Base-by-base conservation (phyloP, 1,140 invertebrate genomes). In the Drosophila pseudoananassae region DNA sequence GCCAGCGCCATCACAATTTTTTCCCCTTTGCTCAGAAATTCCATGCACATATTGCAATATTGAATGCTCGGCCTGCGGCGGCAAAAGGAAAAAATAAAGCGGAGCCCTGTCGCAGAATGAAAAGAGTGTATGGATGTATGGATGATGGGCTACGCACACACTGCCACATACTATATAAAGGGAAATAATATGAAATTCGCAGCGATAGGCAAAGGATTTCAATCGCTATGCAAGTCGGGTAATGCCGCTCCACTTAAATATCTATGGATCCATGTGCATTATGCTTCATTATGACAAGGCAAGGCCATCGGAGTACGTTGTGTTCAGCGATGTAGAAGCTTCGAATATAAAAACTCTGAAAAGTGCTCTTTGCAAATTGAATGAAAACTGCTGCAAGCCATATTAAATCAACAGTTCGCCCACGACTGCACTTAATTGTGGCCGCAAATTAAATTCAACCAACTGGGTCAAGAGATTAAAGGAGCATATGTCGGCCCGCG, bases 11-110 rank as follows among this genome's bases (percentile, higher is more conserved):
- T 58, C n/a, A 3, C 6, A 20, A 45, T 45, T 51, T 33, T 29
- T 54, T 33, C 8, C 31, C 31, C 31, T 68, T 36, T 12, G 38
- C 49, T 17, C 31, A 38, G 51, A 49, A 56, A 69, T 69, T 69
- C 66, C 50, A 56, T 69, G 50, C 63, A 69, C 58, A 78, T 79
- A 76, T 76, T 80, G 78, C 70, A 82, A 69, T 82, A 78, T 74
- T 78, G 74, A 82, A 83, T 78, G 79, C 54, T 66, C 63, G 52
- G 56, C 78, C 56, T 59, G 78, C 31, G 60, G 78, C 60, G 59
- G 15, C 36, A 61, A 52, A 60, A 65, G 52, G 43, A 23, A 20
- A 50, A 36, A 46, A 17, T 43, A 17, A 43, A 43, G 15, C n/a
- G 14, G 29, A 57, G 29, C 25, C 15, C 29, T 60, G 61, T 29